Evolutionary conservation across 2,888 invertebrate genomes (phyloP), one percentile per base, ranked within the genome.

Genomic region (Drosophila longiperda): DNA sequence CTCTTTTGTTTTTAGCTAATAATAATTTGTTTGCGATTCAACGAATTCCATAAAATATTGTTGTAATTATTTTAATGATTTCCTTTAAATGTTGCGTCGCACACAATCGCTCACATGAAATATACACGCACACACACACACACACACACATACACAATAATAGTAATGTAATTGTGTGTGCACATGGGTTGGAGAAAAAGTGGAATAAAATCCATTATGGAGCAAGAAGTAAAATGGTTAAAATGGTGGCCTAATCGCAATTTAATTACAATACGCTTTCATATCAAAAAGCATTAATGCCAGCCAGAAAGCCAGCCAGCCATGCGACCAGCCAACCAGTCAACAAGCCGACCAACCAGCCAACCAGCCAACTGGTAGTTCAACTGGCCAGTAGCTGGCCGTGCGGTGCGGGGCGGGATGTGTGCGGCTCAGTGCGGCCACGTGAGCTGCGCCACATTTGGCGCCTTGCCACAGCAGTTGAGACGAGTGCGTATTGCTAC

Each of bases 221-320:
- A 76, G 80, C 80, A 80, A 84, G 79, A 77, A 81, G 89, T 90
- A 87, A 87, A 82, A 78, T 86, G 81, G 90, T 84, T 88, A 92
- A 92, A 92, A 92, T 92, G 92, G 92, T 92, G 92, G 92, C 92
- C 92, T 93, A 93, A 93, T 93, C 92, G 91, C 92, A 92, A 93
- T 93, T 93, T 93, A 93, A 93, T 91, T 91, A 90, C 90, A 90
- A 89, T 88, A 87, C 83, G 87, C 89, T 89, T 89, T 87, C 89
- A 90, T 87, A 88, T 87, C 90, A 89, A 87, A 90, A 89, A 82
- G 85, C 90, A 90, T 90, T 90, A 90, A 87, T 88, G 87, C 83
- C 75, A 72, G 61, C 76, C 66, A 64, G 53, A 45, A 66, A 69
- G 60, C 54, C 60, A 60, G 61, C 58, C 73, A 68, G 61, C 68